Conservation (phyloP, 2,888 invertebrate species). For the Hemistola chrysoprasaria region DNA sequence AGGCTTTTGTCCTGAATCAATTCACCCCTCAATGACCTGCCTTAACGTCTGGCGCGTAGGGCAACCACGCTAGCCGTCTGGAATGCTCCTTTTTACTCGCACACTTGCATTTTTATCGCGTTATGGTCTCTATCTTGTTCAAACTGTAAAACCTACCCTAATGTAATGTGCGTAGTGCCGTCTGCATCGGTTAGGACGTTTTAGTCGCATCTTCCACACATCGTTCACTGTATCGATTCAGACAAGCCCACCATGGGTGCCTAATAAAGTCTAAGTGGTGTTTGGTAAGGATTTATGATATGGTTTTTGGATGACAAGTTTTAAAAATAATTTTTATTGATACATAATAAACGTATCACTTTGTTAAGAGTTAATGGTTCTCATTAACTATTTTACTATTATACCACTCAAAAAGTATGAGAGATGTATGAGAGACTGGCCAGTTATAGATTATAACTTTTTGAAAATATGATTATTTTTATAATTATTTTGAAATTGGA, state of each 20-base stretch:
- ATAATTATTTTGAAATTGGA: too few species aligned
- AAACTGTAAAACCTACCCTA: conserved; percentile 28
- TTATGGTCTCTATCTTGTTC: too few species aligned
- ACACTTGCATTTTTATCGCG: conserved; percentile 5
- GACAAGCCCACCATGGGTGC: conserved; percentile 8
- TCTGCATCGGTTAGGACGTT: conserved; percentile 5
- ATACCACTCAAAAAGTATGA: too few species aligned
- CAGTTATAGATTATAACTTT: too few species aligned
- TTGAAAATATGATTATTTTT: too few species aligned
- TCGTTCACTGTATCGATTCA: conserved; percentile 35
- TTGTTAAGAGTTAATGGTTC: too few species aligned
- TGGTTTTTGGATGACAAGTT: neutral
- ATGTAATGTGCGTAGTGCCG: conserved; percentile 6
- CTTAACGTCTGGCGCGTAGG: conserved; percentile 50
- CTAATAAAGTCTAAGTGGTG: conserved; percentile 11
- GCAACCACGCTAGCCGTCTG: conserved; percentile 27
- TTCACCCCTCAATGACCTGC: conserved; percentile 54
- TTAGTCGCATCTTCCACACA: conserved; percentile 6
- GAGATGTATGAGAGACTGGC: too few species aligned
- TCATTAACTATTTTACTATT: too few species aligned
- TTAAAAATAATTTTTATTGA: too few species aligned
- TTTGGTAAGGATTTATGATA: conserved; percentile 8
- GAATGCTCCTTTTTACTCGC: conserved; percentile 28
- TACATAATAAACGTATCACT: too few species aligned
- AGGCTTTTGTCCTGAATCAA: conserved; percentile 26